Base-by-base conservation (phyloP, 2,888 invertebrate genomes). In the Neocrepidodera transversa region DNA sequence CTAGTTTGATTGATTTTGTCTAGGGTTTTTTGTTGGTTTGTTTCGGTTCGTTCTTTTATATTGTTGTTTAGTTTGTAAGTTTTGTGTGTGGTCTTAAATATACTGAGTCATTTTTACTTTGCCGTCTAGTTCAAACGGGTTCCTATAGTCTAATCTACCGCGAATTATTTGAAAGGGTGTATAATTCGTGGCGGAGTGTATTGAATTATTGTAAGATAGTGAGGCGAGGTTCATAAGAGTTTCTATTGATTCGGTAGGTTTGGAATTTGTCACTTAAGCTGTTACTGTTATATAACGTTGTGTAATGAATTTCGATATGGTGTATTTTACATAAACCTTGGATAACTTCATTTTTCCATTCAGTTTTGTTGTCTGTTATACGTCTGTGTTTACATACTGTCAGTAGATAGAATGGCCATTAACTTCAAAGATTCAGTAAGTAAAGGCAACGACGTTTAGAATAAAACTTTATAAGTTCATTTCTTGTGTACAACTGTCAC, bases 111-210 rank as follows among this genome's bases (percentile, higher is more conserved):
- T 23, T 23, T 6, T 23, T 23, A 5, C 23, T 3, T 23, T 23
- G 3, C 6, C 23, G 23, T 23, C 6, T 23, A 3, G 3, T 23
- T 23, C 23, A 6, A 23, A 23, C 6, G 23, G 10, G 8, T 48
- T 32, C 6, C 6, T 23, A 3, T 23, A 23, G 6, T 23, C 23
- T 23, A 23, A 23, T 23, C 6, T 23, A 23, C 23, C 23, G 3
- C 23, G 23, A 5, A 23, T 5, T 23, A 23, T 23, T 23, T 23
- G 23, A 23, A 23, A 23, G 6, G 58, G 53, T 17, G 17, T 35
- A 16, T 58, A 17, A 28, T 50, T 42, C 1, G 54, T 54, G 8
- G 38, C 50, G 10, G 58, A 55, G 42, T 62, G 62, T 8, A 58
- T 54, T 1, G 55, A 14, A 23, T 55, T 53, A 20, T 62, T 62